Percentiles rank a stretch among this genome's conserved stretches.
Conservation (phyloP, 2,113 vertebrate species). For the Hylia prasina region DNA sequence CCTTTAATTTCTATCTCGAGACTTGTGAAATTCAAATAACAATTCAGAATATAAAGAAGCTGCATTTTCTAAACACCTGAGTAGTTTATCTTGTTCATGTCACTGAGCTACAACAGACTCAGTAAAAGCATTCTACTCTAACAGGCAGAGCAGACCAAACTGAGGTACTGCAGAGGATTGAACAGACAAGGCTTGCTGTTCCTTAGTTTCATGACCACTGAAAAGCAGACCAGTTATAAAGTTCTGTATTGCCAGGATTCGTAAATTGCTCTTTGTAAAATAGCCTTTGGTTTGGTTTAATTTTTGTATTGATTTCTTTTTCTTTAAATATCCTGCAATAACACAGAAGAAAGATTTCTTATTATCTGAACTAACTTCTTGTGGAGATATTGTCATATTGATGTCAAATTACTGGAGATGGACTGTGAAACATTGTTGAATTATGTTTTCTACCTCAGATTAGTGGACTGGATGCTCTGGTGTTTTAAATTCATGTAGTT, state of each 20-base stretch:
- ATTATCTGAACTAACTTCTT: background rate
- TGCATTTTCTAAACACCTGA: background rate
- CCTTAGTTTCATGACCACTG: background rate
- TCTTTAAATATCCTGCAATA: background rate
- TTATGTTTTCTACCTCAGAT: background rate
- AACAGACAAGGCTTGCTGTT: background rate
- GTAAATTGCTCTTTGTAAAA: background rate
- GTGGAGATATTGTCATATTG: background rate
- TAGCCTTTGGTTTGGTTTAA: rapidly evolving
- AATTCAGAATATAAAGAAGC: background rate
- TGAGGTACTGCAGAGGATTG: background rate
- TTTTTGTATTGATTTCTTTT: background rate
- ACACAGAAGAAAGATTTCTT: background rate
- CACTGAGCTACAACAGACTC: background rate
- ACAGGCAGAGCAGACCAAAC: background rate
- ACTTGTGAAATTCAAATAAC: background rate
- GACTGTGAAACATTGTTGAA: background rate
- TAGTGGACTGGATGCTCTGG: background rate
- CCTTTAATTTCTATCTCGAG: background rate
- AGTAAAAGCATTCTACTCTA: background rate
- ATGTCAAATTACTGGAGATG: background rate
- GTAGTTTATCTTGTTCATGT: background rate
- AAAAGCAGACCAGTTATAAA: background rate
- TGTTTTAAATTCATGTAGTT: background rate
- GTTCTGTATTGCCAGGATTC: background rate